Evolutionary conservation across 2,113 vertebrate species (phyloP).

Genomic region (Theropithecus gelada): DNA sequence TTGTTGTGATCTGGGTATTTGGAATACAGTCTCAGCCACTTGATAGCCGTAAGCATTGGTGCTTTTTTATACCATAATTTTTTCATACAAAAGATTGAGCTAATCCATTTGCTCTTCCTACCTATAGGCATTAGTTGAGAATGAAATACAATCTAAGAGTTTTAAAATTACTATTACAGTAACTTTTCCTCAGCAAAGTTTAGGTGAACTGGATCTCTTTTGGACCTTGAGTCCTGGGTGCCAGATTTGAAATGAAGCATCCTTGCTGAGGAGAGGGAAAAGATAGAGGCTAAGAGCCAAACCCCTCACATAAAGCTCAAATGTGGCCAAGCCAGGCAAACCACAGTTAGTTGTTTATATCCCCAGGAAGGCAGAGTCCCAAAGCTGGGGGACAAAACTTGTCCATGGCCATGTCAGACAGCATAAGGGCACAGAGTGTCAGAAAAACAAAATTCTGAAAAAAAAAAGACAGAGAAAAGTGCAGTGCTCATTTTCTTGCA

Average conservation of each 20-base stretch:
- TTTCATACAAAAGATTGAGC: not conserved
- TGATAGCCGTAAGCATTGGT: not conserved
- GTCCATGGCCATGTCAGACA: not conserved
- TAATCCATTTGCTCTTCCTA: not conserved
- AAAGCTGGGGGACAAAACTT: not conserved
- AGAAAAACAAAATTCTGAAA: not conserved
- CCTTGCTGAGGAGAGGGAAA: not conserved
- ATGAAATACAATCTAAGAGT: not conserved
- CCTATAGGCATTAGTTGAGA: not conserved
- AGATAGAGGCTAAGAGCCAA: not conserved
- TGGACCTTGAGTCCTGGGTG: not conserved
- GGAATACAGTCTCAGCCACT: not conserved
- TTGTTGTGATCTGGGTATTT: not conserved
- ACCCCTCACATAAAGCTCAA: not conserved
- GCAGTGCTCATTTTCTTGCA: not conserved
- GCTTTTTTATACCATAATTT: not conserved
- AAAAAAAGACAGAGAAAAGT: not conserved
- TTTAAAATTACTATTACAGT: not conserved
- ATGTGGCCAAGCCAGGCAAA: not conserved
- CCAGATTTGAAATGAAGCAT: not conserved
- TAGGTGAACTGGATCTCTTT: not conserved
- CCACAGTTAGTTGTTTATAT: not conserved
- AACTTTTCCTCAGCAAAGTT: not conserved
- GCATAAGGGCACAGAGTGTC: not conserved
- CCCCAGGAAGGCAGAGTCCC: accelerated